Evolutionary conservation across 2,888 invertebrate species (phyloP), one percentile per base, ranked within the genome.

Genomic region (Lithophane semibrunnea): DNA sequence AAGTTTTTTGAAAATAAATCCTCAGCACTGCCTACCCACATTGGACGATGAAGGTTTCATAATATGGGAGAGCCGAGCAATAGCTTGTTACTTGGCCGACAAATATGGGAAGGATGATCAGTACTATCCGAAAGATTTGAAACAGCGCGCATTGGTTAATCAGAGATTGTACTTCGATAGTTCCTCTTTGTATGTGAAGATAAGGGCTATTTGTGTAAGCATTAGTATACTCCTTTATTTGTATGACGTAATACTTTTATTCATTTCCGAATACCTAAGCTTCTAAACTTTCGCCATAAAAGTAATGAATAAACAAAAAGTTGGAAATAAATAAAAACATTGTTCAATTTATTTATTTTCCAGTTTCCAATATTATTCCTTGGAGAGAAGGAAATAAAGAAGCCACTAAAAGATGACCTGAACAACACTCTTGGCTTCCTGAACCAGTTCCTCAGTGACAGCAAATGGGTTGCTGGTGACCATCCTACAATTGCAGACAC

Each of bases 41-140:
- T 93, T 98, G 76, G 97, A 97, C 44, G 98, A 98, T 90, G 97
- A 97, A 77, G 98, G 97, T 18, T 97, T 98, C 89, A 91, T 97
- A 21, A 83, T 98, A 68, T 98, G 98, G 97, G 98, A 98, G 91
- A 97, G 98, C 86, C 97, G 97, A 58, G 98, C 98, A 13, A 98
- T 98, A 79, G 96, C 97, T 7, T 93, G 96, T 67, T 98, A 98
- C 91, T 94, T 98, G 82, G 97, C 97, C 0, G 97, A 97, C 82
- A 97, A 97, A 80, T 98, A 97, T 91, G 97, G 96, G 0, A 97
- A 97, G 90, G 97, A 97, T 86, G 97, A 97, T 79, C 91, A 92
- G 58, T 93, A 97, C 44, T 98, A 98, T 91, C 98, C 98, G 0
- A 97, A 95, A 82, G 97, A 97, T 89, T 89, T 96, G 67, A 95